Conservation (phyloP, 1,140 invertebrate species). For the Hyles vespertilio region DNA sequence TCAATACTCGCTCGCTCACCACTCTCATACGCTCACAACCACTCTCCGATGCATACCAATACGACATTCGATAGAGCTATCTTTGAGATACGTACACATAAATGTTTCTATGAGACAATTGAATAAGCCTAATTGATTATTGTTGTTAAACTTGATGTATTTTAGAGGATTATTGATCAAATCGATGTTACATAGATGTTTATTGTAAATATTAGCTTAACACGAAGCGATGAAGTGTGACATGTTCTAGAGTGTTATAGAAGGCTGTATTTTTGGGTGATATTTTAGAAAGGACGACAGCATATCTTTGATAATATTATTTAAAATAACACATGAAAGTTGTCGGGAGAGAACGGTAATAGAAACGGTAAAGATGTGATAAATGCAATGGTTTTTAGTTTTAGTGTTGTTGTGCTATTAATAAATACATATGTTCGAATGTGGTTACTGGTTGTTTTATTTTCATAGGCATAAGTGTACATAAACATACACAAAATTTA, state of each 20-base stretch:
- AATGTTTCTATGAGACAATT: slow-evolving; percentile 48
- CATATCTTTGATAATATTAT: slow-evolving; percentile 70
- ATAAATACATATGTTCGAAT: slow-evolving; percentile 68
- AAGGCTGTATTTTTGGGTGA: slow-evolving; percentile 75
- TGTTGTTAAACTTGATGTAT: slow-evolving; percentile 74
- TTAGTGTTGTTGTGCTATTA: slow-evolving; percentile 75
- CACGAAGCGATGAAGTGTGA: slow-evolving; percentile 45
- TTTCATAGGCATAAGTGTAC: not conserved
- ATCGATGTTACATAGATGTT: slow-evolving; percentile 75
- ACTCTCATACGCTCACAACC: no score
- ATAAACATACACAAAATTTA: not conserved
- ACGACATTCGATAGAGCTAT: slow-evolving; percentile 26
- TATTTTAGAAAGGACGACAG: slow-evolving; percentile 66
- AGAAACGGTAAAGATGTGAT: slow-evolving; percentile 67
- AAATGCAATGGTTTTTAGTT: slow-evolving; percentile 58
- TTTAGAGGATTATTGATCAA: slow-evolving; percentile 74
- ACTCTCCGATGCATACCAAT: slow-evolving; percentile 34
- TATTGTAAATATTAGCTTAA: slow-evolving; percentile 69
- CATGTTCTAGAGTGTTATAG: slow-evolving; percentile 66
- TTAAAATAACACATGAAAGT: slow-evolving; percentile 34
- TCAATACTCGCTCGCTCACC: no score
- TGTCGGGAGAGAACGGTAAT: slow-evolving; percentile 36
- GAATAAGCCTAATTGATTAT: slow-evolving; percentile 63
- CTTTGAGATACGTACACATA: slow-evolving; percentile 38
- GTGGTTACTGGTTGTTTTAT: slow-evolving; percentile 43